Base-by-base conservation (phyloP, 2,888 invertebrate species). In the Pachliopta kotzebuea region DNA sequence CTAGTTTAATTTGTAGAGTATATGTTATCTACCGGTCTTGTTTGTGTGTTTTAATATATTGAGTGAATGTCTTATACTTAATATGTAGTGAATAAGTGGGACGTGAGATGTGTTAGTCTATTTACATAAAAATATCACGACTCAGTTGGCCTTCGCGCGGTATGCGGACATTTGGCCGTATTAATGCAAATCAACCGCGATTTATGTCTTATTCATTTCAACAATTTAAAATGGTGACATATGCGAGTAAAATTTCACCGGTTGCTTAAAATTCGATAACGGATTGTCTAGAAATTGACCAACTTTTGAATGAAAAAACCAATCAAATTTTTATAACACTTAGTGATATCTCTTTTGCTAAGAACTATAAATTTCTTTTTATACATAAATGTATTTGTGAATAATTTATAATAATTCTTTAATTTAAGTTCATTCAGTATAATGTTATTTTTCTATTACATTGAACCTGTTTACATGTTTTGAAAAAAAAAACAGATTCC, bases 111-210 rank as follows among this genome's bases (percentile, higher is more conserved):
- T 56, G 23, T 58, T 31, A 54, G 31, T 54, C 54, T 63, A 63
- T 63, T 63, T 58, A 64, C 55, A 64, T 60, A 60, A 50, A 64
- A 24, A 56, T 52, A 64, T 65, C 64, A 65, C 56, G 64, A 56
- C 56, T 56, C 2, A 2, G 21, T 21, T 23, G 65, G 60, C 65
- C 65, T 65, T 65, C 31, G 61, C n/a, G 26, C 45, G 61, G 65
- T 58, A 65, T 65, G 65, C 61, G 65, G 65, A 65, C 65, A 65
- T 65, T 61, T 65, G 57, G 53, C 59, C 54, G 49, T 45, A 54
- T 54, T 24, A 57, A 65, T 65, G 61, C 54, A 58, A 65, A 65
- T 65, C 53, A 18, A 52, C 45, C 11, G 6, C 21, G n/a, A 60
- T 60, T 60, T 65, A 58, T 57, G 20, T 61, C 49, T 31, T 31